A percentile compares a stretch with the other conserved stretches of the same genome.
phyloP scores from a whole-genome alignment of 2,797 vertebrate genomes.

The Microctenopoma steveboyesi region DNA sequence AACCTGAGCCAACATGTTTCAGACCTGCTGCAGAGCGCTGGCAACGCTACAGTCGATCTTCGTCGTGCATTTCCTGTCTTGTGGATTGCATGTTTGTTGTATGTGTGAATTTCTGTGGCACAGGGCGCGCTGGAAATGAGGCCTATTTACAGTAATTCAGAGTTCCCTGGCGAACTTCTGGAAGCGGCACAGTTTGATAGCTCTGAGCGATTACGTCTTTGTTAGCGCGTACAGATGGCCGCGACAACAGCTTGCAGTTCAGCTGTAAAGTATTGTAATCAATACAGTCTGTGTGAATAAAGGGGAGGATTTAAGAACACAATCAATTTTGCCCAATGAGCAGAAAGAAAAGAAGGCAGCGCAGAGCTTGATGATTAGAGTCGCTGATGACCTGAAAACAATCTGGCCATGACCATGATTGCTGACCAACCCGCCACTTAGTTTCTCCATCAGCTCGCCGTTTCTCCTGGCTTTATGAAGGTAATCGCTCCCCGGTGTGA shows the following conservation, averaged over 20 bases:
- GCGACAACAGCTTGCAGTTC: constrained; percentile 60
- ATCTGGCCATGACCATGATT: constrained; percentile 62
- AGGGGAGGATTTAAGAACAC: constrained; percentile 69
- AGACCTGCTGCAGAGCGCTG: not conserved
- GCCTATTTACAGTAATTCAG: constrained; percentile 60
- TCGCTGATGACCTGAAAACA: constrained; percentile 74
- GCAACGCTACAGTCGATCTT: not conserved
- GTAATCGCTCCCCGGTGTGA: constrained; percentile 45
- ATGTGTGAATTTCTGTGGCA: constrained; percentile 12
- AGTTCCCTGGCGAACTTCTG: constrained; percentile 60
- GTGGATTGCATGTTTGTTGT: not conserved
- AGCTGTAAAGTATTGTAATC: constrained; percentile 74
- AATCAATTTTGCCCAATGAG: constrained; percentile 73
- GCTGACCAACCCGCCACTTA: constrained; percentile 47
- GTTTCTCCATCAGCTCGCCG: constrained; percentile 49
- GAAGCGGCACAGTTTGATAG: constrained; percentile 73
- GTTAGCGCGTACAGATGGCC: constrained; percentile 71
- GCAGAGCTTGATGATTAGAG: constrained; percentile 63
- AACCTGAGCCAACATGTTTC: not conserved
- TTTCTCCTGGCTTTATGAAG: constrained; percentile 40
- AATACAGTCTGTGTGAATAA: constrained; percentile 71
- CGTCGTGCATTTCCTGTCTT: not conserved
- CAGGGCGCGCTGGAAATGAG: constrained; percentile 39
- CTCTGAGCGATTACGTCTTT: constrained; percentile 78
- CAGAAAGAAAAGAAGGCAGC: constrained; percentile 49